Base-by-base conservation (phyloP, 1,140 invertebrate genomes). In the Drosophila repleta region DNA sequence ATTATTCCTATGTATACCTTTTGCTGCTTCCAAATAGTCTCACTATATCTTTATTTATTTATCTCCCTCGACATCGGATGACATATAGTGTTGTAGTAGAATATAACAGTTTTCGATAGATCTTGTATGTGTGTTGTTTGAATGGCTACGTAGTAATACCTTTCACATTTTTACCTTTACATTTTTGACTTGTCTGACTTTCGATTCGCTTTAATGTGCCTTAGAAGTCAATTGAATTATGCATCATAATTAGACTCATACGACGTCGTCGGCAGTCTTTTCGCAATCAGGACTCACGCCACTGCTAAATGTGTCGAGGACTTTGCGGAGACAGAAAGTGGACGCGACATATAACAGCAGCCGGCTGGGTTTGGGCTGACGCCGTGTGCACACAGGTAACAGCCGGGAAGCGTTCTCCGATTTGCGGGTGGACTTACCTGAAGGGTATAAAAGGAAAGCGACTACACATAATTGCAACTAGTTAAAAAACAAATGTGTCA, bases 401-500 rank as follows among this genome's bases (percentile, higher is more conserved):
- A 69, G 65, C 18, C 32, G 21, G 24, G 37, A 46, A 63, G 58
- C 64, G 51, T 57, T 51, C 8, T 65, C 20, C 49, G 63, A 80
- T 71, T 48, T 48, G 65, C 46, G 52, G 24, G 17, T 51, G 29
- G 48, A 21, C 41, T 24, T 82, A 75, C 81, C 83, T 87, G 55
- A 26, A 2, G 4, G 37, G 71, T 87, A 87, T 87, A 87, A 67
- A 87, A 87, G 70, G 69, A 76, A 53, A 76, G 18, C 39, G 45
- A 55, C 37, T n/a, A 11, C 37, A 21, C n/a, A 41, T 24, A 61
- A 24, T n/a, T 45, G 53, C 61, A 82, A 56, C 21, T 61, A 87
- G 74, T 87, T 79, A 87, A 87, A 88, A 87, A 87, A 82, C 26
- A 24, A 32, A 67, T 24, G 48, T 76, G 60, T 66, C 41, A 45